Conservation (phyloP, 2,888 invertebrate genomes). For the Hirudinaria manillensis region DNA sequence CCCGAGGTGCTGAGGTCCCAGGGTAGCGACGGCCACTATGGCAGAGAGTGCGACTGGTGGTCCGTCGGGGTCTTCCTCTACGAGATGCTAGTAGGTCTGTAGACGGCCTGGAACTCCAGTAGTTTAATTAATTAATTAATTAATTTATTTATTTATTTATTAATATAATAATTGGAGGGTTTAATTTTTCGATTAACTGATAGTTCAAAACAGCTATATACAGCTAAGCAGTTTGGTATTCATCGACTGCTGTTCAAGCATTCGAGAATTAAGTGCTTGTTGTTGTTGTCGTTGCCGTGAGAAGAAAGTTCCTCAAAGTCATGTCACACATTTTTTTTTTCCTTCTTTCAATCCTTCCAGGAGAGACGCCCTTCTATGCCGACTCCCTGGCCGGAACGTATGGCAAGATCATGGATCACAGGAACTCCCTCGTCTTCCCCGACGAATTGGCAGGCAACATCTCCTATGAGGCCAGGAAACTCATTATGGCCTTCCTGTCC, state of each 20-base stretch:
- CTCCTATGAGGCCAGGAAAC: constrained; percentile 65
- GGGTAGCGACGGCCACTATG: constrained; percentile 87
- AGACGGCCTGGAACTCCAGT: no score
- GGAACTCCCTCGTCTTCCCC: constrained; percentile 88
- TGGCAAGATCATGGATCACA: constrained; percentile 97
- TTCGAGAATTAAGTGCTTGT: no score
- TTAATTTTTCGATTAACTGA: constrained; percentile 1
- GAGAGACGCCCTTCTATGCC: constrained; percentile 95
- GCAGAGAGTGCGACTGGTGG: constrained; percentile 98
- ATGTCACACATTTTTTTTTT: no score
- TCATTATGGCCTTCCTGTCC: constrained; percentile 88
- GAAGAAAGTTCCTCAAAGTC: no score
- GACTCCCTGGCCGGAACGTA: constrained; percentile 96
- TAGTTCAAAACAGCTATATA: no score
- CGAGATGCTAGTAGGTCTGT: constrained; percentile 86
- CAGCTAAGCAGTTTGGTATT: no score
- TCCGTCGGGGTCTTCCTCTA: constrained; percentile 97
- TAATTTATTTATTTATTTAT: no score
- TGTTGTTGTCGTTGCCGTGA: no score
- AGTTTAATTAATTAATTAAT: background rate
- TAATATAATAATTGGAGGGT: background rate
- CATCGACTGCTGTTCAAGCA: no score
- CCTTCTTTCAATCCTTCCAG: constrained; percentile 42
- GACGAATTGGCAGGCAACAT: constrained; percentile 75
- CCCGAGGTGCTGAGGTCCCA: constrained; percentile 96